phyloP scores from a whole-genome alignment of 1,140 invertebrate species.

The Lanistes nyassanus region DNA sequence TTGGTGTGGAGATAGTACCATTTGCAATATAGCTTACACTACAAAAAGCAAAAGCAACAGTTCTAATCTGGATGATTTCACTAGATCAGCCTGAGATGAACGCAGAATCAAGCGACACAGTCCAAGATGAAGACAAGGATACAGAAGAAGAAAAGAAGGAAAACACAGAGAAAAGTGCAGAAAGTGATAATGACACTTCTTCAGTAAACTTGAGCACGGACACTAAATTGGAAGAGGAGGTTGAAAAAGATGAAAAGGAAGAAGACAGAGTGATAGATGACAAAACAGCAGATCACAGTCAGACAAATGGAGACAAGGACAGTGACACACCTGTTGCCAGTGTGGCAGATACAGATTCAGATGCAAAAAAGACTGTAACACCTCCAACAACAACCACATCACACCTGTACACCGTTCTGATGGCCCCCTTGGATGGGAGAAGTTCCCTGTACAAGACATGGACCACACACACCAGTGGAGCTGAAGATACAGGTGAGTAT shows the following conservation, averaged over 20 bases:
- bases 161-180: neutral
- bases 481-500: slow-evolving; percentile 5
- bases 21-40: too few species aligned
- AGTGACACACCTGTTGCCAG: neutral
- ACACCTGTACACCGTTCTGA: slow-evolving; percentile 21
- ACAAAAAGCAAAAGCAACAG: too few species aligned
- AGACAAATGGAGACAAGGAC: slow-evolving; percentile 3
- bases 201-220: neutral
- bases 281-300: neutral
- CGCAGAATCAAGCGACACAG: slow-evolving; percentile 11
- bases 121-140: slow-evolving; percentile 6
- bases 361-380: neutral
- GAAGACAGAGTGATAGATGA: slow-evolving; percentile 1
- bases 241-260: neutral
- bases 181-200: slow-evolving; percentile 7
- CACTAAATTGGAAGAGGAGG: neutral
- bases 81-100: neutral
- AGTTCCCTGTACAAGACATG: neutral
- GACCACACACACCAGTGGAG: neutral
- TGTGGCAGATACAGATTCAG: neutral
- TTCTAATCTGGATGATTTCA: too few species aligned
- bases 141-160: slow-evolving; percentile 2
- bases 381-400: slow-evolving; percentile 23
- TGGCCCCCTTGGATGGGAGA: slow-evolving; percentile 18
- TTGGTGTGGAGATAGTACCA: too few species aligned